Conservation (phyloP, 2,888 invertebrate genomes). For the Sarcophaga subvicina region DNA sequence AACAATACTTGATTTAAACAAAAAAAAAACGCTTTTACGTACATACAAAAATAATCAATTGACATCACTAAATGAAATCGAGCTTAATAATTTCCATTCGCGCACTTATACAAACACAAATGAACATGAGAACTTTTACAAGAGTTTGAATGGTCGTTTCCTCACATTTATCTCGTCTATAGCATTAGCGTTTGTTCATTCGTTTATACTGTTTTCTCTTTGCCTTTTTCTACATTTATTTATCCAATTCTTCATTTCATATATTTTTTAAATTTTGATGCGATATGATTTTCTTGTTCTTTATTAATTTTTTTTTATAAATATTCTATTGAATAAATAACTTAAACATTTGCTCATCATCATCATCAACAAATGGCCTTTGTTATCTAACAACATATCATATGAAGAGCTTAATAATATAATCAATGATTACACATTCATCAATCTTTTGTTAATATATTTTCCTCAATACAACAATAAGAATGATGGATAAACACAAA, state of each 20-base stretch:
- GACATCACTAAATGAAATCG: slow-evolving; percentile 56
- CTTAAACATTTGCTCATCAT: slow-evolving; percentile 61
- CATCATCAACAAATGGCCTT: slow-evolving; percentile 64
- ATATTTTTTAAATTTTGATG: slow-evolving; percentile 10
- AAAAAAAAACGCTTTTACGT: slow-evolving; percentile 5
- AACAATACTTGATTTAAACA: too few species aligned
- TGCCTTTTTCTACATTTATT: slow-evolving; percentile 36
- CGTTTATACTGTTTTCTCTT: slow-evolving; percentile 25
- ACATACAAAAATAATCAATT: slow-evolving; percentile 35
- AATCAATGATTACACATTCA: slow-evolving; percentile 62
- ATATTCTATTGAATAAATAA: slow-evolving; percentile 65
- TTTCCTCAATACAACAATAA: slow-evolving; percentile 24
- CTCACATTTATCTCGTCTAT: slow-evolving; percentile 15
- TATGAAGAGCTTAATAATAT: slow-evolving; percentile 60
- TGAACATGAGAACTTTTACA: slow-evolving; percentile 48
- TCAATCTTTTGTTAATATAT: slow-evolving; percentile 41
- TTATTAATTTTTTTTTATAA: slow-evolving; percentile 41
- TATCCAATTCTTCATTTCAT: slow-evolving; percentile 18
- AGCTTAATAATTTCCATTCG: slow-evolving; percentile 43
- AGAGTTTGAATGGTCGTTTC: slow-evolving; percentile 20
- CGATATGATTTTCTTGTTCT: slow-evolving; percentile 30
- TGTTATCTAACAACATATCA: slow-evolving; percentile 64
- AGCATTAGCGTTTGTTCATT: slow-evolving; percentile 36
- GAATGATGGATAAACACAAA: slow-evolving; percentile 1
- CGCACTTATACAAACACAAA: slow-evolving; percentile 22